Conservation (phyloP, 2,888 invertebrate genomes). For the Leptopterna dolabrata region DNA sequence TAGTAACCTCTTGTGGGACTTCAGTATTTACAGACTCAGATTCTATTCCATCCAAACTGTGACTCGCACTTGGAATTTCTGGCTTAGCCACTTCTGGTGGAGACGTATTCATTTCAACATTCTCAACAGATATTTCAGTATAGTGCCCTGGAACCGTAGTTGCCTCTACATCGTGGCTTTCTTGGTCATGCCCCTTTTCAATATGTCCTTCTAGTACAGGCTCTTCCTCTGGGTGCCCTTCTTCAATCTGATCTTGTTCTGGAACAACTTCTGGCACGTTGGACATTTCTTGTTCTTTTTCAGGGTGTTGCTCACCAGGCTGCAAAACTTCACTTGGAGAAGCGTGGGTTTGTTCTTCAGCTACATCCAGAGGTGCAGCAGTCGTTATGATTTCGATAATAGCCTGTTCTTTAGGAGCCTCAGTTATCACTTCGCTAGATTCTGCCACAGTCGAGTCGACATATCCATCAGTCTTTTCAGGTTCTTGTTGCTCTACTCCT, state of each 20-base stretch:
- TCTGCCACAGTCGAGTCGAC: background rate
- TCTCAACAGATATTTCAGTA: constrained; percentile 61
- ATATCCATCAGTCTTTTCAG: background rate
- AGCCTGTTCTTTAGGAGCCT: constrained; percentile 3
- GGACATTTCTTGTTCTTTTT: constrained; percentile 49
- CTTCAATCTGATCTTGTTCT: constrained; percentile 27
- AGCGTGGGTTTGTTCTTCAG: background rate
- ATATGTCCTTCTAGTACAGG: constrained; percentile 49
- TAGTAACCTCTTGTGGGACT: background rate
- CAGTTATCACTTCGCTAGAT: background rate
- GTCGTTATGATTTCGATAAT: constrained; percentile 34
- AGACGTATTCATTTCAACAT: constrained; percentile 55
- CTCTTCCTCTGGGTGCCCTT: constrained; percentile 44
- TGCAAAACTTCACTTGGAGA: background rate
- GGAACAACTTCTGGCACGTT: constrained; percentile 46
- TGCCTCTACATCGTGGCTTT: constrained; percentile 26
- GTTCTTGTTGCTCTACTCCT: background rate
- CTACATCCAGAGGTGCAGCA: background rate
- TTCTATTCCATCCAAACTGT: background rate
- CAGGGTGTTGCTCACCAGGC: constrained; percentile 36
- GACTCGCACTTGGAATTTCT: background rate
- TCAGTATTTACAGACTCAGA: background rate
- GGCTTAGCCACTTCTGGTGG: constrained; percentile 43
- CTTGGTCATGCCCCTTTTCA: constrained; percentile 53
- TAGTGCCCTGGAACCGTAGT: constrained; percentile 48